Base-by-base conservation (phyloP, 2,113 vertebrate species). In the Cephalopholis sonnerati region DNA sequence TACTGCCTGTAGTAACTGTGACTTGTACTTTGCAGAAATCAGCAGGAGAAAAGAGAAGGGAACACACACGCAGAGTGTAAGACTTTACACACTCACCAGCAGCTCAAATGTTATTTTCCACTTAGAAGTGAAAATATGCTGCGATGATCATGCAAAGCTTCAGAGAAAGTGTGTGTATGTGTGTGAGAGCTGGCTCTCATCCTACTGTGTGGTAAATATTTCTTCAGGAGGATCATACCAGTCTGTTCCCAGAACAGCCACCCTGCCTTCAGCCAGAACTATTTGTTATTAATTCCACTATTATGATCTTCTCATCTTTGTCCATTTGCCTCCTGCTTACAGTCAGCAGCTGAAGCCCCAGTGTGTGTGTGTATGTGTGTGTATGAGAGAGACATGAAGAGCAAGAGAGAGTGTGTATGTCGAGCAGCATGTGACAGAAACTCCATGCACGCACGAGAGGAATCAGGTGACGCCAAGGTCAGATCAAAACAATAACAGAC, bases 241-340 rank as follows among this genome's bases (percentile, higher is more conserved):
- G 66, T 73, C 71, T 20, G 58, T 93, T 94, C 89, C 90, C 82
- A 86, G 81, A 90, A 91, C 76, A 79, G 68, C 86, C 87, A 66
- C 86, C 67, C 74, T 76, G 71, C 77, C 57, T 82, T 88, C 70
- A 80, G 69, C 76, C 74, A 39, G 61, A 86, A 92, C 74, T 89
- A 87, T 92, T 91, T 91, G 90, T 89, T 93, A 85, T 93, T 89
- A 87, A 92, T 90, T 90, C 84, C 74, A 74, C 69, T 89, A 88
- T 89, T 90, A 79, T 91, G 87, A 87, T 86, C 77, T 79, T 74
- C 81, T 90, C 80, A 61, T 87, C 77, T 82, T 83, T 27, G 68
- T 57, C 79, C 76, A 59, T 80, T 77, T 41, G 54, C 69, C 71
- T 80, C 63, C 66, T 65, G 75, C 86, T 73, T 78, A 76, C 68